Evolutionary conservation across 1,140 invertebrate species (phyloP).

Genomic region (Amphibalanus amphitrite): DNA sequence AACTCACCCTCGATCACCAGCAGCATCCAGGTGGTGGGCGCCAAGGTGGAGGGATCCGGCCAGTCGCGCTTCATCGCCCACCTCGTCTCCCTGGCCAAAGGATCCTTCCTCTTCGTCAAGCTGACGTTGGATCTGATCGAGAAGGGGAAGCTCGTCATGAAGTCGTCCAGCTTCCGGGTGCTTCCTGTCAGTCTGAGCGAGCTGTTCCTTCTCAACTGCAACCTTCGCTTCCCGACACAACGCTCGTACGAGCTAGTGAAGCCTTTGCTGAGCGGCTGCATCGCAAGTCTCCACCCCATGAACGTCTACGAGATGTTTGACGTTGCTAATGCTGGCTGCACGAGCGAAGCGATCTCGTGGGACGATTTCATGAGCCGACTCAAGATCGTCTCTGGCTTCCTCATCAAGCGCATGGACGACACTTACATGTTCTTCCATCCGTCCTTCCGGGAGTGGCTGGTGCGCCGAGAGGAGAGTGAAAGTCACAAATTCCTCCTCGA

Average conservation of each 20-base stretch:
- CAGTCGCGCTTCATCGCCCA: slow-evolving; percentile 50
- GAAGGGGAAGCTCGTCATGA: slow-evolving; percentile 76
- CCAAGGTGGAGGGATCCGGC: neutral
- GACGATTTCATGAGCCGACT: slow-evolving; percentile 53
- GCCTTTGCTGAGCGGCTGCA: slow-evolving; percentile 67
- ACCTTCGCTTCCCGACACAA: slow-evolving; percentile 71
- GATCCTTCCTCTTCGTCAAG: slow-evolving; percentile 85
- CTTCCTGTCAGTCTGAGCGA: slow-evolving; percentile 79
- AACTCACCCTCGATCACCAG: slow-evolving; percentile 34
- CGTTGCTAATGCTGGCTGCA: slow-evolving; percentile 67
- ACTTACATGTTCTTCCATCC: slow-evolving; percentile 95
- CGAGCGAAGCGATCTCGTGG: slow-evolving; percentile 54
- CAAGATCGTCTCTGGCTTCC: slow-evolving; percentile 44
- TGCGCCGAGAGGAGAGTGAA: slow-evolving; percentile 73
- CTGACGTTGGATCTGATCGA: slow-evolving; percentile 85
- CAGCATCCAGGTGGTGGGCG: slow-evolving; percentile 16
- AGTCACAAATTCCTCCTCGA: slow-evolving; percentile 73
- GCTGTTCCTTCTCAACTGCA: slow-evolving; percentile 84
- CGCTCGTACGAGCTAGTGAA: slow-evolving; percentile 71
- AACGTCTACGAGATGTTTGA: slow-evolving; percentile 82
- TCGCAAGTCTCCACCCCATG: slow-evolving; percentile 76
- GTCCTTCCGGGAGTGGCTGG: slow-evolving; percentile 89
- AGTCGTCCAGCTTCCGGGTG: slow-evolving; percentile 79
- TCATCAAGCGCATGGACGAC: slow-evolving; percentile 72
- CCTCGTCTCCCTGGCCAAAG: slow-evolving; percentile 58